These are phyloP conservation scores for Leptura quadrifasciata DNA, from an alignment of 2,888 invertebrate species.

Conservation along the genomic window DNA sequence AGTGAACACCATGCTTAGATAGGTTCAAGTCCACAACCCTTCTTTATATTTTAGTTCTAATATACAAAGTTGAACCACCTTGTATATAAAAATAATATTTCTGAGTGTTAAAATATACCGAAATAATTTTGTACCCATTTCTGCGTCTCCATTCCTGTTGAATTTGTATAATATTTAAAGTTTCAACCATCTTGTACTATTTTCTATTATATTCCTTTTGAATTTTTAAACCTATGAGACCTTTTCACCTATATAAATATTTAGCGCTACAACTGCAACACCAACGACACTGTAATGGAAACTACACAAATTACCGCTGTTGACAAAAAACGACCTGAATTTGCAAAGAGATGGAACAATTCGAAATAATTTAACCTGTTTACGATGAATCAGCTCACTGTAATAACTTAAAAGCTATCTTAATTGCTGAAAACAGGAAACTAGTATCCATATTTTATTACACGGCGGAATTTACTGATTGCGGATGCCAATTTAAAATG, in stretches of 20 bases:
- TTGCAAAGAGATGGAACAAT: not conserved
- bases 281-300: not conserved
- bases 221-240: not conserved
- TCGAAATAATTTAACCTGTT: not conserved
- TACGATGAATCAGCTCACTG: not conserved
- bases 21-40: not conserved
- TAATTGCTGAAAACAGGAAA: not conserved
- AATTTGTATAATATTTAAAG: too few relatives aligned
- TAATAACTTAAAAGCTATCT: constrained; percentile 14
- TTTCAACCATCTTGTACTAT: too few relatives aligned
- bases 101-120: too few relatives aligned
- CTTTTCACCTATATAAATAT: not conserved
- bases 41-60: not conserved
- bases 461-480: not conserved
- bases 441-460: not conserved
- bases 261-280: not conserved
- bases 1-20: too few relatives aligned
- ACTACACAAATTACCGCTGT: not conserved
- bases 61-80: too few relatives aligned
- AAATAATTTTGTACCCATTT: too few relatives aligned
- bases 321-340: not conserved
- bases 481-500: not conserved
- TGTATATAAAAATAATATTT: too few relatives aligned
- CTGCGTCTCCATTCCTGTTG: too few relatives aligned
- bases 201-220: too few relatives aligned